Conservation (phyloP, 2,797 vertebrate species). For the Halcyon badia region DNA sequence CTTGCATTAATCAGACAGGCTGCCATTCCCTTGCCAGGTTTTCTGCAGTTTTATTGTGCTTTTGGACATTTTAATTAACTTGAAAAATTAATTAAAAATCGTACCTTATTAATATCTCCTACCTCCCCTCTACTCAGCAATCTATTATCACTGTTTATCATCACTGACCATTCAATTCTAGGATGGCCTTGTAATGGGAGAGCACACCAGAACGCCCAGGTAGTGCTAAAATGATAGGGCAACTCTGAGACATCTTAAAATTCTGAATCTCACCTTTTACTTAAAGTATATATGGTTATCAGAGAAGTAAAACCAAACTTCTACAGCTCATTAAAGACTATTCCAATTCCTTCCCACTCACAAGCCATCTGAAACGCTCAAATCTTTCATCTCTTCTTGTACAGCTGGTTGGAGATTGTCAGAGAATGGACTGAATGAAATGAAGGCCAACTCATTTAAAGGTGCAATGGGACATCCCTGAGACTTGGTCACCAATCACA, state of each 20-base stretch:
- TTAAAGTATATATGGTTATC: background rate
- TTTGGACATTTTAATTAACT: constrained; percentile 89
- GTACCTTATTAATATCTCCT: constrained; percentile 81
- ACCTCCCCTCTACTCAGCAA: constrained; percentile 70
- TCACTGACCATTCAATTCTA: constrained; percentile 76
- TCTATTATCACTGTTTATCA: constrained; percentile 76
- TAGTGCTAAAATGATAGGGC: background rate
- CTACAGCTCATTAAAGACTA: constrained; percentile 18
- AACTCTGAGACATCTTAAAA: background rate
- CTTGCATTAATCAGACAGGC: constrained; percentile 85
- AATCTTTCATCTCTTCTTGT: background rate
- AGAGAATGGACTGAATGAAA: background rate
- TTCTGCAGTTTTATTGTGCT: constrained; percentile 86
- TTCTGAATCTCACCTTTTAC: background rate
- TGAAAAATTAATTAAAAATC: constrained; percentile 87
- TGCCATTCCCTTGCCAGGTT: constrained; percentile 84
- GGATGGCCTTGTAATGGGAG: background rate
- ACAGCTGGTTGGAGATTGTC: background rate
- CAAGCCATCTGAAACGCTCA: background rate
- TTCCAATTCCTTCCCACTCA: constrained; percentile 2
- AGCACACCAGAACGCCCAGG: background rate
- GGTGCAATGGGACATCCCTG: background rate
- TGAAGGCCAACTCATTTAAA: background rate
- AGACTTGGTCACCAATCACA: background rate
- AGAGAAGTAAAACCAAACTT: background rate